phyloP scores from a whole-genome alignment of 2,113 vertebrate genomes.

The Raphicerus campestris region DNA sequence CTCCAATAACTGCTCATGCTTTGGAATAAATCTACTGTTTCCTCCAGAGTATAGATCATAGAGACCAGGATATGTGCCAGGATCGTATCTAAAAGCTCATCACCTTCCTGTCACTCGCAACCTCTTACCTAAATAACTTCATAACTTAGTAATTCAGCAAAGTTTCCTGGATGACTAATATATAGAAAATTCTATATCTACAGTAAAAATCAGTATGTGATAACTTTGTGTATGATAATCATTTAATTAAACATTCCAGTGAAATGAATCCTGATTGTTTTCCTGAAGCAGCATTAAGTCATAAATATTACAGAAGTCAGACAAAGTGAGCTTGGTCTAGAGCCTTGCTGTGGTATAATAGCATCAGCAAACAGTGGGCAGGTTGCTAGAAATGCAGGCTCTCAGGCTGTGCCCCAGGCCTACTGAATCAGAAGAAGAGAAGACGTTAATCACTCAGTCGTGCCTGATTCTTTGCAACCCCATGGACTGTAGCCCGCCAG shows the following conservation, averaged over 20 bases:
- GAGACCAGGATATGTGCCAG: neutral
- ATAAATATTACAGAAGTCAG: neutral
- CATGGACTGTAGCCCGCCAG: neutral
- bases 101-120: neutral
- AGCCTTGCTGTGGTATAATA: neutral
- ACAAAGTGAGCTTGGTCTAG: neutral
- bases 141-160: conserved; percentile 2
- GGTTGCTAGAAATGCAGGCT: neutral
- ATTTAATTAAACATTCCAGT: neutral
- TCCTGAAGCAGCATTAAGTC: neutral
- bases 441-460: neutral
- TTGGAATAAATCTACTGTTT: neutral
- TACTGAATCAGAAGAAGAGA: neutral
- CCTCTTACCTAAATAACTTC: neutral
- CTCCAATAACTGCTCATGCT: neutral
- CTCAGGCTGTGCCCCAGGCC: neutral
- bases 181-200: neutral
- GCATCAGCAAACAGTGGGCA: neutral
- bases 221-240: neutral
- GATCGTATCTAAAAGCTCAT: neutral
- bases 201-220: neutral
- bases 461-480: neutral
- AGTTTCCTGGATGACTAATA: neutral
- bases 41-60: neutral
- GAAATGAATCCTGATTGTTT: neutral